Conservation (phyloP, 1,140 invertebrate genomes). For the Drosophila lowei region DNA sequence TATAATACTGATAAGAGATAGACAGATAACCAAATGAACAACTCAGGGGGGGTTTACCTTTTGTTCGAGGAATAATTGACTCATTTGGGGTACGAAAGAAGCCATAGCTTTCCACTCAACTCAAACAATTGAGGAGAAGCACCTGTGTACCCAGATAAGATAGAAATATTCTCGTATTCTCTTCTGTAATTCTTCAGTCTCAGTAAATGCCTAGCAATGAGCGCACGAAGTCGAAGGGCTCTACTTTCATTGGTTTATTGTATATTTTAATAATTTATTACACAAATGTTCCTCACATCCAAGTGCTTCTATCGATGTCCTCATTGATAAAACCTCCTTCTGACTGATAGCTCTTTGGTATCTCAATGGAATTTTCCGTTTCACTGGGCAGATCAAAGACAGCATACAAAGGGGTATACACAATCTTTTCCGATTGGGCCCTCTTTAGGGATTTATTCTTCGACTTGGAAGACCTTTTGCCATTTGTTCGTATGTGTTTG, state of each 20-base stretch:
- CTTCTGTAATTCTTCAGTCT: not conserved
- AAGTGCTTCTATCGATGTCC: constrained; percentile 42
- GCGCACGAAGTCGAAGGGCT: not conserved
- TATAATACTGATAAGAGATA: constrained; percentile 9
- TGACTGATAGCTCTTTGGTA: constrained; percentile 1
- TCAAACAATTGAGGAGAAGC: constrained; percentile 3
- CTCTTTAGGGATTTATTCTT: constrained; percentile 2
- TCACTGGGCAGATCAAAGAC: constrained; percentile 60
- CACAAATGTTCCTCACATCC: constrained; percentile 33
- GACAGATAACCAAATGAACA: not conserved
- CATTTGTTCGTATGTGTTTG: constrained; percentile 35
- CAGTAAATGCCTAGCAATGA: constrained; percentile 35
- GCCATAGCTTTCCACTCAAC: constrained; percentile 4
- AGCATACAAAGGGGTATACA: constrained; percentile 54
- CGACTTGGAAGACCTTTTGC: not conserved
- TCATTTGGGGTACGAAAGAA: not conserved
- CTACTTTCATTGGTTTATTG: not conserved
- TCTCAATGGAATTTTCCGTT: constrained; percentile 8
- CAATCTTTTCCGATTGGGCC: not conserved
- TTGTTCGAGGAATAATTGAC: not conserved
- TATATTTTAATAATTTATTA: constrained; percentile 4
- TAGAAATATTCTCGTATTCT: constrained; percentile 9
- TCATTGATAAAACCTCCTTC: constrained; percentile 20
- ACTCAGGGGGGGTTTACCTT: too few relatives aligned
- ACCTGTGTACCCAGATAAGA: constrained; percentile 37